These are phyloP conservation scores for Ictalurus punctatus DNA, from an alignment of 2,113 vertebrate species.

Conservation along the genomic window DNA sequence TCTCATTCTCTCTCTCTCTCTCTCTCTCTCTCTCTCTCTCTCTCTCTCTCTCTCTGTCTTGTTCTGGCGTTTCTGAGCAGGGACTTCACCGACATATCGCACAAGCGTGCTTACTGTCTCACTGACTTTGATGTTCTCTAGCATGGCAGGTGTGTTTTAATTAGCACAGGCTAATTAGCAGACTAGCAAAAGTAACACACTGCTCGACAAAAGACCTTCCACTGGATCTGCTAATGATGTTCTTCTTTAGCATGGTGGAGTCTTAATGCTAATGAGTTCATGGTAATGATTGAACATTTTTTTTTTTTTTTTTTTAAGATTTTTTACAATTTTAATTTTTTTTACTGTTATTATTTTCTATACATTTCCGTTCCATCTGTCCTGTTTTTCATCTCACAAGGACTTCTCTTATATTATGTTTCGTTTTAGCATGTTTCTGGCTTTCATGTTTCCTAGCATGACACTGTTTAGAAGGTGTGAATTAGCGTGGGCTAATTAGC, in stretches of 20 bases:
- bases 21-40: neutral
- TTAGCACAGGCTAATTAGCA: slow-evolving; percentile 34
- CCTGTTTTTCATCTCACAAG: neutral
- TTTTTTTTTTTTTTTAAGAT: neutral
- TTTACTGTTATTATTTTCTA: neutral
- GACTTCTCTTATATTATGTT: neutral
- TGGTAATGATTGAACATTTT: neutral
- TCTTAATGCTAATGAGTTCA: neutral
- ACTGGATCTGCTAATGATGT: slow-evolving; percentile 17
- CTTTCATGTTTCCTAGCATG: neutral
- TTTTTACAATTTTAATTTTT: neutral
- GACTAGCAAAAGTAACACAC: slow-evolving; percentile 8
- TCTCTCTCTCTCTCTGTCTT: slow-evolving; percentile 9
- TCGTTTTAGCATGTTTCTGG: slow-evolving; percentile 2
- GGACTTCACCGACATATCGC: neutral
- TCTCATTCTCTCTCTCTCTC: neutral
- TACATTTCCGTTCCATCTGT: neutral
- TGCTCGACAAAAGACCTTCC: slow-evolving; percentile 7
- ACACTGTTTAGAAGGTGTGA: neutral
- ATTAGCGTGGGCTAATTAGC: neutral
- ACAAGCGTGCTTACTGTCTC: neutral
- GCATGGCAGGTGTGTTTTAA: slow-evolving; percentile 28
- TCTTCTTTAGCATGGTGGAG: neutral
- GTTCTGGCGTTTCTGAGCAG: neutral
- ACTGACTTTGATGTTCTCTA: slow-evolving; percentile 20